phyloP scores from a whole-genome alignment of 2,113 vertebrate species.

The Macaca nemestrina region DNA sequence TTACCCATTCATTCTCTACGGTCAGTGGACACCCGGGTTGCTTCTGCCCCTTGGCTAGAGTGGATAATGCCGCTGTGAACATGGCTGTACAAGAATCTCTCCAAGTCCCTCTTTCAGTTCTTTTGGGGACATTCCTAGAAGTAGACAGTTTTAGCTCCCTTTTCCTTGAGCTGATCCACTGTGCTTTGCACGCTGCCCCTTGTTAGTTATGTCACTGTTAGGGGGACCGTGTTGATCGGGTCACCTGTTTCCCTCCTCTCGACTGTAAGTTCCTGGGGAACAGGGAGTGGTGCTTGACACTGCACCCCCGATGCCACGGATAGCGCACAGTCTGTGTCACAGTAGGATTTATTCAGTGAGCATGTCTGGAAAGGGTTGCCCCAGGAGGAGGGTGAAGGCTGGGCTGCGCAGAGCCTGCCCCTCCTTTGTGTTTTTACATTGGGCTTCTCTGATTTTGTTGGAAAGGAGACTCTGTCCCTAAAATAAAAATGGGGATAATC shows the following conservation, averaged over 20 bases:
- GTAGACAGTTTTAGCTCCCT: neutral
- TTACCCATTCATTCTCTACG: fast-evolving
- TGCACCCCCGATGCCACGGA: fast-evolving
- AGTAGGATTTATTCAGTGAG: neutral
- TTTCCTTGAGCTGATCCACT: neutral
- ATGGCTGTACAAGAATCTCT: neutral
- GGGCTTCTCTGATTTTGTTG: neutral
- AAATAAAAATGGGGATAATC: neutral
- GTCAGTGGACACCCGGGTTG: neutral
- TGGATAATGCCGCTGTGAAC: neutral
- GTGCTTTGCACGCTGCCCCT: neutral
- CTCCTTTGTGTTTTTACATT: neutral
- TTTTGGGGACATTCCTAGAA: neutral
- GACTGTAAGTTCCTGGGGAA: neutral
- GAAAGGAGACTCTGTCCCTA: neutral
- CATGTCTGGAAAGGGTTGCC: neutral
- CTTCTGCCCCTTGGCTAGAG: neutral
- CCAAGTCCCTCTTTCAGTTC: neutral
- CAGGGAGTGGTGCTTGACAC: fast-evolving
- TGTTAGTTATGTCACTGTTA: no score
- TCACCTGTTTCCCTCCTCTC: fast-evolving
- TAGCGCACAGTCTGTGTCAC: neutral
- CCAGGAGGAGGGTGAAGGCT: no score
- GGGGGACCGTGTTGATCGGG: neutral
- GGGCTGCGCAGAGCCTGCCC: neutral